Evolutionary conservation across 2,113 vertebrate genomes (phyloP), one percentile per base, ranked within the genome.

Genomic region (Gadus chalcogrammus): DNA sequence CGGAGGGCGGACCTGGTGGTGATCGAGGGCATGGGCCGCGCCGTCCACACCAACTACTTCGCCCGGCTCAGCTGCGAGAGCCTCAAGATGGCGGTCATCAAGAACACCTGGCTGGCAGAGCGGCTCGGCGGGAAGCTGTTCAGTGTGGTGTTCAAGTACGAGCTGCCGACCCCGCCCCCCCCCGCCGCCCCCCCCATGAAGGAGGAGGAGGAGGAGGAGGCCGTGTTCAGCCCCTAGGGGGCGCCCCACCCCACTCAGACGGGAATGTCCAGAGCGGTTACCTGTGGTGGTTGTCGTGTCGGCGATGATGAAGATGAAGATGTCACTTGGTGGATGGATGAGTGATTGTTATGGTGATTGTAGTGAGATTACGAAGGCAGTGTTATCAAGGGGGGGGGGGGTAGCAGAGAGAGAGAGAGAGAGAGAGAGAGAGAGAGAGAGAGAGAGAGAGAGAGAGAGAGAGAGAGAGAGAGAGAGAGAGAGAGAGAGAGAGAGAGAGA

Each of bases 81-180:
- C 90, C 95, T 99, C 79, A 99, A 99, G 84, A 93, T 98, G 60
- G 97, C 97, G 0, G 97, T 99, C 59, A 92, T 99, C 90, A 99
- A 99, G 78, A 99, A 99, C 88, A 92, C 96, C 0, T 99, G 97
- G 97, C 92, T 99, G n/a, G 97, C 97, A 0, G 96, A 97, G 31
- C 94, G 97, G 0, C 93, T 99, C 0, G 96, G 97, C 0, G 97
- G 97, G 13, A 97, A 92, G 69, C 93, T 99, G 71, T 99, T 98
- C 91, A 99, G 97, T 0, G 96, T 99, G 75, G 98, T 99, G 76
- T 99, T 98, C 85, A 99, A 99, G 83, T 99, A 97, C 0, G 97
- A 99, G 89, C 91, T 94, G 64, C 96, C 97, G 8, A 20, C 52
- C 0, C 70, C 42, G 0, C 79, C 70, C 0, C 12, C 24, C 2